Evolutionary conservation across 2,113 vertebrate genomes (phyloP).

Genomic region (Lycaon pictus): DNA sequence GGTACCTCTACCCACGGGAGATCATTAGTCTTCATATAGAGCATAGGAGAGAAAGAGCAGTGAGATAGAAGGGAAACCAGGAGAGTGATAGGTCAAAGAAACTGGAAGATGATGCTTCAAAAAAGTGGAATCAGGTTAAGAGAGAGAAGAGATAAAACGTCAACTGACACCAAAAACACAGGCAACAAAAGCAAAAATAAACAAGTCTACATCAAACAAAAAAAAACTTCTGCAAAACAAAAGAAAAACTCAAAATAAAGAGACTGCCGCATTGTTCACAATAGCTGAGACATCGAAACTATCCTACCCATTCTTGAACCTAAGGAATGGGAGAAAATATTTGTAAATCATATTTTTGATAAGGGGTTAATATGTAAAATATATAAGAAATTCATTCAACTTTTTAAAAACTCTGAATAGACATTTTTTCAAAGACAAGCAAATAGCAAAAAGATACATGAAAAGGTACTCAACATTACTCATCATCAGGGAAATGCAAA

Average conservation of each 20-base stretch:
- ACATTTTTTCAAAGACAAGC: neutral
- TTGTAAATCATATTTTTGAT: neutral
- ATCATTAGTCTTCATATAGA: neutral
- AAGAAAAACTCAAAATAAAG: neutral
- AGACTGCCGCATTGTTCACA: too few species aligned
- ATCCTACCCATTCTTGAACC: too few species aligned
- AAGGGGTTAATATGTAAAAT: neutral
- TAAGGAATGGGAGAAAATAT: neutral
- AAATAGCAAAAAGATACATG: neutral
- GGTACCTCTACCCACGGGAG: neutral
- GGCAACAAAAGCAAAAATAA: neutral
- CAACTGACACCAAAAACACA: neutral
- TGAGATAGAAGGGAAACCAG: neutral
- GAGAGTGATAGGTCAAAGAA: neutral
- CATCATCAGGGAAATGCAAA: neutral
- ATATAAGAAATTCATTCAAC: neutral
- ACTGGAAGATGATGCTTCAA: neutral
- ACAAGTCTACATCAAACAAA: neutral
- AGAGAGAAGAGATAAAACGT: neutral
- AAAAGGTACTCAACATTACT: neutral
- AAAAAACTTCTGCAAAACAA: neutral
- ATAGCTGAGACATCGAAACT: too few species aligned
- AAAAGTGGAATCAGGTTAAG: neutral
- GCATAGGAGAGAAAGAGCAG: neutral
- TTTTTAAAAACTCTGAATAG: neutral